Evolutionary conservation across 2,888 invertebrate species (phyloP).

Genomic region (Diachrysia chrysitis): DNA sequence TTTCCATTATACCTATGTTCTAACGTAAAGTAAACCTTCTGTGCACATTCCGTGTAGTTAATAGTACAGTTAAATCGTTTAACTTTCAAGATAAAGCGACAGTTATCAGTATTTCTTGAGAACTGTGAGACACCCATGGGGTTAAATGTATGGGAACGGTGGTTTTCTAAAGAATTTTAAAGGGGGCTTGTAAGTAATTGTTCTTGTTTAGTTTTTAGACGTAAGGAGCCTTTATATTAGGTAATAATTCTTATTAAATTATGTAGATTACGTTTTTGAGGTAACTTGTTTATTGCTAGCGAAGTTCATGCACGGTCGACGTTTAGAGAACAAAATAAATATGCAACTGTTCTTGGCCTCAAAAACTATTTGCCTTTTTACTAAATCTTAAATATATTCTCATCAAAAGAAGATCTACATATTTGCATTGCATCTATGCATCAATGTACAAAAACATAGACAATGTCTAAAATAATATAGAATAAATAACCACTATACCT

Average conservation of each 20-base stretch:
- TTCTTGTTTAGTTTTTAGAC: constrained; percentile 46
- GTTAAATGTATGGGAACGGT: constrained; percentile 44
- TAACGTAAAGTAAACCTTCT: constrained; percentile 13
- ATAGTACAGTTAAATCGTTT: constrained; percentile 60
- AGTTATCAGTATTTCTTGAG: constrained; percentile 61
- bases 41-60: background rate
- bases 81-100: constrained; percentile 60
- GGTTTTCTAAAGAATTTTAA: constrained; percentile 56
- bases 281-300: too few relatives aligned
- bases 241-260: background rate
- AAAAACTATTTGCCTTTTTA: too few relatives aligned
- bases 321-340: too few relatives aligned
- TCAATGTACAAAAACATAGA: too few relatives aligned
- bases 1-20: background rate
- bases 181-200: constrained; percentile 34
- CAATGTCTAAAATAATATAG: too few relatives aligned
- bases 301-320: too few relatives aligned
- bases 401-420: too few relatives aligned
- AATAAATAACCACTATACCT: too few relatives aligned
- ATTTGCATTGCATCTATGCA: too few relatives aligned
- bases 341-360: too few relatives aligned
- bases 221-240: constrained; percentile 19
- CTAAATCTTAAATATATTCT: too few relatives aligned
- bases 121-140: constrained; percentile 50
- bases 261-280: too few relatives aligned